Percentiles rank a stretch among this genome's conserved stretches.
These are phyloP conservation scores for Cryptocephalus moraei DNA, from an alignment of 2,888 invertebrate genomes.

Conservation along the genomic window DNA sequence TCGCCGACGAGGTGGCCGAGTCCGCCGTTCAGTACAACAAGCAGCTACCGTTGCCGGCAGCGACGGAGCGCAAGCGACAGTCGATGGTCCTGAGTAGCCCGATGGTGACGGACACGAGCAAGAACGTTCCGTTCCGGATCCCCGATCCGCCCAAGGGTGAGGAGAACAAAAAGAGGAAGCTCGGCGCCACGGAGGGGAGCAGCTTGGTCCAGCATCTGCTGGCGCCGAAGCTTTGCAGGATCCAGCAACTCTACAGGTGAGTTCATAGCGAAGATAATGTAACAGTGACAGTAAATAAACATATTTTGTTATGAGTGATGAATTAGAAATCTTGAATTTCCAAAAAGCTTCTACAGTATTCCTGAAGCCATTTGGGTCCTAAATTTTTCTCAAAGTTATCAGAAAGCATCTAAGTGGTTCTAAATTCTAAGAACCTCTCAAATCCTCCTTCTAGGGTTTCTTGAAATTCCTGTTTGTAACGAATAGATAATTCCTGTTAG, in stretches of 20 bases:
- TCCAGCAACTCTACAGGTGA: constrained; percentile 37
- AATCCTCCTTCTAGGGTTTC: no score
- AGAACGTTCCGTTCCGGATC: constrained; percentile 27
- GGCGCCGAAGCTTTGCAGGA: constrained; percentile 34
- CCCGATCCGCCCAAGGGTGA: constrained; percentile 34
- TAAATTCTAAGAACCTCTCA: no score
- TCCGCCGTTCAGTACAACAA: constrained; percentile 54
- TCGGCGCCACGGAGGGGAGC: constrained; percentile 27
- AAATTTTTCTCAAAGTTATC: no score
- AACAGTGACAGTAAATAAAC: no score
- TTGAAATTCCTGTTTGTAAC: no score
- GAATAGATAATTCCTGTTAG: no score
- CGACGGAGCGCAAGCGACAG: constrained; percentile 38
- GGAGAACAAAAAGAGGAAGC: constrained; percentile 33
- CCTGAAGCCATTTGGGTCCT: no score
- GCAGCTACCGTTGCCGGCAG: constrained; percentile 41
- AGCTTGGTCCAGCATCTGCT: constrained; percentile 33
- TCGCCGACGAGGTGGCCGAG: constrained; percentile 71
- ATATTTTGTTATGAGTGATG: no score
- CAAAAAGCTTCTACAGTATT: not conserved
- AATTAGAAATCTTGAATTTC: no score
- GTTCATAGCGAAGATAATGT: not conserved
- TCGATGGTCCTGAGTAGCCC: constrained; percentile 8
- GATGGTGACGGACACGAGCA: constrained; percentile 11
- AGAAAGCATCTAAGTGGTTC: no score